A percentile compares a stretch with the other conserved stretches of the same genome.
These are phyloP conservation scores for Nymphalis urticae DNA, from an alignment of 2,888 invertebrate genomes.

Conservation along the genomic window DNA sequence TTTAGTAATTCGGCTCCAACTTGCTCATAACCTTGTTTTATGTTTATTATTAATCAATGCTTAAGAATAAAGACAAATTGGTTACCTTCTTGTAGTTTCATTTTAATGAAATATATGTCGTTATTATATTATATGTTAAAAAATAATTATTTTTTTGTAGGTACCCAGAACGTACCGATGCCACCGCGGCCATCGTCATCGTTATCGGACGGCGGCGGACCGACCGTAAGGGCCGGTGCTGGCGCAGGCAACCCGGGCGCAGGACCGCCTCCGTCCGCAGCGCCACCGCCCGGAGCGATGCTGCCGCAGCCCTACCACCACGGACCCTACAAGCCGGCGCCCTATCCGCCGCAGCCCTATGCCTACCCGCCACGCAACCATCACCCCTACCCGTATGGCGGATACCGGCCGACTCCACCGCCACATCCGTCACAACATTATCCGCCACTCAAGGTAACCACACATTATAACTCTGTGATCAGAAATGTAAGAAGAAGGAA, in stretches of 20 bases:
- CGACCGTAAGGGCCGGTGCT: constrained; percentile 59
- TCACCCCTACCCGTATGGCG: constrained; percentile 74
- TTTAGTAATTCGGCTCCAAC: too few relatives aligned
- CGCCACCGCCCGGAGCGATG: constrained; percentile 69
- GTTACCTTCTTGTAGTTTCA: too few relatives aligned
- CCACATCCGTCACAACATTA: constrained; percentile 72
- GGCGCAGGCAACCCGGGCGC: constrained; percentile 52
- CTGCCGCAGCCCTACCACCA: constrained; percentile 73
- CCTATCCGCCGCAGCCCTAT: constrained; percentile 76
- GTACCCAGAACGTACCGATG: constrained; percentile 97
- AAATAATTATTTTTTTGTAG: constrained; percentile 66
- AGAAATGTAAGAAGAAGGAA: too few relatives aligned
- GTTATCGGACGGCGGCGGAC: constrained; percentile 81
- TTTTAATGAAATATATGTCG: too few relatives aligned
- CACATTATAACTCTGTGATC: too few relatives aligned
- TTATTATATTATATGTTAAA: background rate
- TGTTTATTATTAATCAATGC: too few relatives aligned
- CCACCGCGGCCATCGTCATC: constrained; percentile 96
- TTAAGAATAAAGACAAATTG: too few relatives aligned
- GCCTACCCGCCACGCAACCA: constrained; percentile 74
- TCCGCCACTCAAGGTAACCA: constrained; percentile 66
- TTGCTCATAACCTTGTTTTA: too few relatives aligned
- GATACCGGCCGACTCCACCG: constrained; percentile 69
- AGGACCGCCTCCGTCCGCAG: constrained; percentile 59
- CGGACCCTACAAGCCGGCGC: constrained; percentile 68